These are phyloP conservation scores for Willowsia nigromaculata DNA, from an alignment of 2,888 invertebrate species.

Conservation along the genomic window DNA sequence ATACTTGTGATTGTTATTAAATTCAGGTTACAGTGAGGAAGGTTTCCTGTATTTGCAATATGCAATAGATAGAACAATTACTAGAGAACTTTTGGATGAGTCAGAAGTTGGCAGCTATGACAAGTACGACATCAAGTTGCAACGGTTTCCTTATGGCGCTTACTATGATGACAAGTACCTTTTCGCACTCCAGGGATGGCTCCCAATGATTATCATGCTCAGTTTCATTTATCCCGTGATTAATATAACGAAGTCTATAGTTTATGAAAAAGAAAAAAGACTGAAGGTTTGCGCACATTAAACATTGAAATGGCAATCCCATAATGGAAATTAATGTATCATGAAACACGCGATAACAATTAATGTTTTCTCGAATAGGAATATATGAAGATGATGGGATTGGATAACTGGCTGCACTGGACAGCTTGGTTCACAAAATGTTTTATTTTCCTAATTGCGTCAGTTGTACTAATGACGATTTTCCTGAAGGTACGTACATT, in stretches of 20 bases:
- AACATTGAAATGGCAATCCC: neutral
- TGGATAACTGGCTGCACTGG: conserved; percentile 92
- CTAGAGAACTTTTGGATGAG: conserved; percentile 59
- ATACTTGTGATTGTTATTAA: neutral
- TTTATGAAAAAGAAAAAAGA: conserved; percentile 88
- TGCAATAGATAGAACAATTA: conserved; percentile 82
- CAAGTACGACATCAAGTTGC: conserved; percentile 64
- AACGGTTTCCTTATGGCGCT: conserved; percentile 86
- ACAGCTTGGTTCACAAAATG: conserved; percentile 91
- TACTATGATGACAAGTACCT: conserved; percentile 84
- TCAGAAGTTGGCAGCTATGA: conserved; percentile 60
- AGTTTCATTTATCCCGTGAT: conserved; percentile 91
- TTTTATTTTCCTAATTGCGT: conserved; percentile 85
- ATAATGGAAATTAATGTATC: too few relatives aligned
- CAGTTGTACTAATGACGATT: conserved; percentile 82
- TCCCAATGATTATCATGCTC: conserved; percentile 89
- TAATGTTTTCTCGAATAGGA: conserved; percentile 82
- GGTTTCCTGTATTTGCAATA: conserved; percentile 86
- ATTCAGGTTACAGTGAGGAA: conserved; percentile 84
- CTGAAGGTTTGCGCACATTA: conserved; percentile 81
- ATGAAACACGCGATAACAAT: neutral
- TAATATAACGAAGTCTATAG: conserved; percentile 88
- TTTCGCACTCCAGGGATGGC: conserved; percentile 83
- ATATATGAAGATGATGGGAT: conserved; percentile 95
- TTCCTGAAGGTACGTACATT: conserved; percentile 78